Evolutionary conservation across 2,113 vertebrate genomes (phyloP).

Genomic region (Amia ocellicauda): DNA sequence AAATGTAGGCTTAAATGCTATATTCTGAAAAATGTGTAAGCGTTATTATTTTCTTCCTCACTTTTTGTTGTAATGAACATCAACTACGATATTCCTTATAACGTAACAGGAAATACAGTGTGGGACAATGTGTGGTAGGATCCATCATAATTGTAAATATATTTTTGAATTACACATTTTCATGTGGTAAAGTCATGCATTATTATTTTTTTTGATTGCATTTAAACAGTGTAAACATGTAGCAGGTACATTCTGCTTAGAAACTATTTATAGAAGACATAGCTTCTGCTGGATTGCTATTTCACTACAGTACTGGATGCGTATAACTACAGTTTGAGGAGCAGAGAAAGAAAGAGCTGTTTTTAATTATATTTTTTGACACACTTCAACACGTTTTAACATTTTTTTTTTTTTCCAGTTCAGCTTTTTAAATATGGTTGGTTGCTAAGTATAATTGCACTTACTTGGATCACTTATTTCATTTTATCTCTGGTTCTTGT

Average conservation of each 20-base stretch:
- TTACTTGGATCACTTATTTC: not conserved
- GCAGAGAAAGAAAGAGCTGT: no score
- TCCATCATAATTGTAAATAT: not conserved
- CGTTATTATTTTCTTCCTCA: slow-evolving; percentile 29
- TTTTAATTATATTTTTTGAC: no score
- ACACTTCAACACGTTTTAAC: no score
- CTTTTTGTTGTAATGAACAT: slow-evolving; percentile 31
- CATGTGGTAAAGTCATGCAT: no score
- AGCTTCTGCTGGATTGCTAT: not conserved
- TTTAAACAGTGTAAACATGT: slow-evolving; percentile 28
- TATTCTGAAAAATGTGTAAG: slow-evolving; percentile 15
- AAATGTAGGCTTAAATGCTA: slow-evolving; percentile 22
- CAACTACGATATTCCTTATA: no score
- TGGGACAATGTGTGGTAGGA: slow-evolving; percentile 1
- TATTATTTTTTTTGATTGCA: no score
- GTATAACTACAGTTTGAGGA: no score
- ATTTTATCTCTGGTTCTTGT: not conserved
- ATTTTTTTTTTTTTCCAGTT: no score
- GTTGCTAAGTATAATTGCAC: not conserved
- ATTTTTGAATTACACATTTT: not conserved
- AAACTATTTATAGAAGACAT: not conserved
- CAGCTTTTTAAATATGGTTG: not conserved
- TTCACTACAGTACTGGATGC: no score
- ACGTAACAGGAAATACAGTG: slow-evolving; percentile 40
- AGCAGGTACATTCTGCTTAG: not conserved